These are phyloP conservation scores for Dromiciops gliroides DNA, from an alignment of 2,113 vertebrate genomes.

Conservation along the genomic window DNA sequence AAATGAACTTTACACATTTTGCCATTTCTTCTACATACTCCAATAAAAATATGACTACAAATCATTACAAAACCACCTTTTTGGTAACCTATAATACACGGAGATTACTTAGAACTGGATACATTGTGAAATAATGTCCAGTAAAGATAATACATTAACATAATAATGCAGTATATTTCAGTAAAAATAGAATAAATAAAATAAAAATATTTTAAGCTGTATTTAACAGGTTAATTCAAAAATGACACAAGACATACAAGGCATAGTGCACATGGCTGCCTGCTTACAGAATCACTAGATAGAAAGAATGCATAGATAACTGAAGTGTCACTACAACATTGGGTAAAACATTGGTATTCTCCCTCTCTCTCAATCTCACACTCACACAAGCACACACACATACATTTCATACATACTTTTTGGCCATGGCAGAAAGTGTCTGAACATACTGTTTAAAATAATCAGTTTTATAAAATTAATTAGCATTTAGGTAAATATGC, in stretches of 20 bases:
- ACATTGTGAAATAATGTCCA: constrained; percentile 79
- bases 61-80: constrained; percentile 84
- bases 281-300: constrained; percentile 81
- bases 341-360: constrained; percentile 79
- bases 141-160: constrained; percentile 83
- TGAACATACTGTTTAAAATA: constrained; percentile 75
- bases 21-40: constrained; percentile 81
- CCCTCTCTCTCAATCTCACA: constrained; percentile 26
- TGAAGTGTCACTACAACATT: constrained; percentile 81
- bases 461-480: constrained; percentile 74
- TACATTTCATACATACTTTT: constrained; percentile 85
- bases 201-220: constrained; percentile 94
- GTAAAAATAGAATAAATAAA: constrained; percentile 99
- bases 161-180: constrained; percentile 88
- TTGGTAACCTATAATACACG: constrained; percentile 80
- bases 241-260: constrained; percentile 87
- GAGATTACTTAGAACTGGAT: constrained; percentile 82
- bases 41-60: constrained; percentile 86
- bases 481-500: constrained; percentile 70
- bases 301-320: constrained; percentile 97
- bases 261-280: constrained; percentile 85
- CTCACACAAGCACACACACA: constrained; percentile 45
- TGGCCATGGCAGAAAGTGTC: constrained; percentile 87
- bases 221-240: constrained; percentile 88
- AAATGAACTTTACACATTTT: constrained; percentile 78